These are phyloP conservation scores for Chaetodon auriga DNA, from an alignment of 2,113 vertebrate species.

Conservation along the genomic window DNA sequence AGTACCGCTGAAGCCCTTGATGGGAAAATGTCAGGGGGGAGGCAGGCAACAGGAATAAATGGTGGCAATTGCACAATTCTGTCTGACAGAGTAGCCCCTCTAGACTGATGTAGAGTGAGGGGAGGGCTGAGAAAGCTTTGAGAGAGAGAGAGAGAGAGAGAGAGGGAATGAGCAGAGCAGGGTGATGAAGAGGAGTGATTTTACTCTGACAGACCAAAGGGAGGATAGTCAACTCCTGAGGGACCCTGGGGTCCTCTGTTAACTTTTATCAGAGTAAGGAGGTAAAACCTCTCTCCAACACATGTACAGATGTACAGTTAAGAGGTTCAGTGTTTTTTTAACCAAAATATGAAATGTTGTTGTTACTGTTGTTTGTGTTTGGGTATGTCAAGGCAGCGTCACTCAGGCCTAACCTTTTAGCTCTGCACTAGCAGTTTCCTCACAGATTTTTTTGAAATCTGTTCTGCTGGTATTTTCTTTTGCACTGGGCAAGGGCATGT, in stretches of 20 bases:
- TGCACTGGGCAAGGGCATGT: slow-evolving; percentile 8
- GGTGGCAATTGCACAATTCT: not conserved
- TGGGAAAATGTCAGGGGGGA: slow-evolving; percentile 47
- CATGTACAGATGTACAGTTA: not conserved
- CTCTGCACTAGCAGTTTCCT: slow-evolving; percentile 1
- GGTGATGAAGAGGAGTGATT: slow-evolving; percentile 27
- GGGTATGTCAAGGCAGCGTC: not conserved
- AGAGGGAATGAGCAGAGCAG: not conserved
- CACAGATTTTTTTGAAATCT: not conserved
- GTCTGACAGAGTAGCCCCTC: slow-evolving; percentile 9
- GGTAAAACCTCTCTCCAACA: not conserved
- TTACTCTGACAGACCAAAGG: slow-evolving; percentile 27
- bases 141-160: not conserved
- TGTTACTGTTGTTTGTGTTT: not conserved
- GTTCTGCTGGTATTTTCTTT: slow-evolving; percentile 21
- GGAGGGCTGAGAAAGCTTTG: not conserved
- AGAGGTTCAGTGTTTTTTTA: too few species aligned
- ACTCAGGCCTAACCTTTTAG: not conserved
- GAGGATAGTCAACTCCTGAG: not conserved
- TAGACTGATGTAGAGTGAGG: slow-evolving; percentile 15
- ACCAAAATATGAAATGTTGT: not conserved
- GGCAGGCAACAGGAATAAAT: slow-evolving; percentile 18
- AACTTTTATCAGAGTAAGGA: not conserved
- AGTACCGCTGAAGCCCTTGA: slow-evolving; percentile 24
- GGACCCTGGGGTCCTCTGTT: not conserved